phyloP scores from a whole-genome alignment of 2,797 vertebrate species.

The Gambusia yucatana region DNA sequence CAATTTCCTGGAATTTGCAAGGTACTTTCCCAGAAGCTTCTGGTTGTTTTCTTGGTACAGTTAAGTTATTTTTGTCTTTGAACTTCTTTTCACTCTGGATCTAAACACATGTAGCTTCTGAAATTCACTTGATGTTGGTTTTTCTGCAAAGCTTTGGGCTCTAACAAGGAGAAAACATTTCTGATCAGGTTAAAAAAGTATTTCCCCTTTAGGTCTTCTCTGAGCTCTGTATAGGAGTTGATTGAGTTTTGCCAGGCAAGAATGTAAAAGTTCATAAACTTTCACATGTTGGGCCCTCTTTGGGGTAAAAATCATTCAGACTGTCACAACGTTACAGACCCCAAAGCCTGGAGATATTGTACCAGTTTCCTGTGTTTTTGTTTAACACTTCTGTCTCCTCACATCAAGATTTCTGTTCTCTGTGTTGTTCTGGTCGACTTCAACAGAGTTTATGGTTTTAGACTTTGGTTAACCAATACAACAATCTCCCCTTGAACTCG shows the following conservation, averaged over 20 bases:
- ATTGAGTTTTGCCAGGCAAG: background rate
- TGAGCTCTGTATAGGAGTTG: background rate
- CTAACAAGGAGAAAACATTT: background rate
- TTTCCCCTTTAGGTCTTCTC: background rate
- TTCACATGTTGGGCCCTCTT: background rate
- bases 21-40: background rate
- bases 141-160: background rate
- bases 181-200: background rate
- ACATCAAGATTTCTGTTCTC: background rate
- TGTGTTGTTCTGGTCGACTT: constrained; percentile 1
- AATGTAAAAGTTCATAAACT: background rate
- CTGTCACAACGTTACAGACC: background rate
- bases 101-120: background rate
- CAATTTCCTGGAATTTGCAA: background rate
- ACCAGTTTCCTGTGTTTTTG: constrained; percentile 16
- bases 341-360: background rate
- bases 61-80: background rate
- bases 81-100: background rate
- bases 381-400: constrained; percentile 5
- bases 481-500: constrained; percentile 1
- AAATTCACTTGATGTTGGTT: background rate
- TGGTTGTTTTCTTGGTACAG: background rate
- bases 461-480: background rate
- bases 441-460: constrained; percentile 4
- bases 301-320: background rate